Evolutionary conservation across 2,797 vertebrate species (phyloP), one percentile per base, ranked within the genome.

Genomic region (Enteromius fasciolatus): DNA sequence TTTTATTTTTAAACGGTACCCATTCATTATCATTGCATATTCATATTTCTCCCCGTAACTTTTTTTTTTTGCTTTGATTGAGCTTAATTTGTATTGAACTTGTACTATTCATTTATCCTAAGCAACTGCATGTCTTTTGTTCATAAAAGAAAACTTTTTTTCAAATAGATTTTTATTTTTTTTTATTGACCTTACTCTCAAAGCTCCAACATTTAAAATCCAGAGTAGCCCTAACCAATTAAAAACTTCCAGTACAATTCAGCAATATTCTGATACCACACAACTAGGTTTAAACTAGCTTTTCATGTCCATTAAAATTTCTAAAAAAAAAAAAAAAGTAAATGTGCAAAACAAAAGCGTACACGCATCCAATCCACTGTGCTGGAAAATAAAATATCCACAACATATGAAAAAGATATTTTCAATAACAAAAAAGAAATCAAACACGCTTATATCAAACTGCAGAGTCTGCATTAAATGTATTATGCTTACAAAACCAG

Each of bases 271-370:
- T 69, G 50, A 75, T 48, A 75, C 20, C 68, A 59, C 48, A 68
- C 14, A 74, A 14, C 78, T 69, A 66, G 61, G 15, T 61, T 67
- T 72, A 9, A 61, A 25, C 15, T 41, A 12, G 31, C 72, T 68
- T 28, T 28, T 44, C 23, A 25, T 81, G 54, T 28, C 28, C 52
- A 70, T 74, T 59, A 11, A 14, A 69, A 64, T 69, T 76, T 25
- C 15, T 5, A 8, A 70, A 10, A 39, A 39, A 7, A 39, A 39
- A 7, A 36, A 39, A 39, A 48, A 80, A 46, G 41, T 14, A 52
- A 66, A 73, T 73, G 86, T 85, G 84, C 84, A 87, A 85, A 84
- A 70, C n/a, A 17, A 44, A 69, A 39, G 46, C 2, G 5, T 50
- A 72, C 70, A 63, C 41, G 57, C 70, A 52, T 81, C 67, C 67